These are phyloP conservation scores for Rhadina sibilatrix DNA, from an alignment of 2,113 vertebrate genomes.

Conservation along the genomic window DNA sequence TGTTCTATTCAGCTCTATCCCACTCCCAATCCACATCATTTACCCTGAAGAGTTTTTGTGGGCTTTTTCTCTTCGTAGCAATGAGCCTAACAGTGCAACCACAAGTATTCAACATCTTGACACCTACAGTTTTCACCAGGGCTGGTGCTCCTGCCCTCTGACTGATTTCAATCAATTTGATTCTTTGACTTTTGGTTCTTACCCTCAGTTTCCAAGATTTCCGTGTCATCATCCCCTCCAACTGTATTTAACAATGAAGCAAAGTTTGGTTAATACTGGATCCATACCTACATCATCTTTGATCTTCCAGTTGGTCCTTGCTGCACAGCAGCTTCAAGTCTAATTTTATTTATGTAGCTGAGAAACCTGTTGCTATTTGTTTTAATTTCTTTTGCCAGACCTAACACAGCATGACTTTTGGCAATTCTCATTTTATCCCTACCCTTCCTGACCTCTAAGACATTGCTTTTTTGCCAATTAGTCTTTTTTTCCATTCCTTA, in stretches of 20 bases:
- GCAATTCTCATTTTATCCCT: slow-evolving; percentile 54
- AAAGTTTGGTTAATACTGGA: not conserved
- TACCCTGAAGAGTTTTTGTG: not conserved
- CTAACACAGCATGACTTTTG: slow-evolving; percentile 56
- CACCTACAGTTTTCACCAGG: not conserved
- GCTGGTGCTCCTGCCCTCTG: not conserved
- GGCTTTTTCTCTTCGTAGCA: not conserved
- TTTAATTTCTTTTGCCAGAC: slow-evolving; percentile 61
- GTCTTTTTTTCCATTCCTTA: slow-evolving; percentile 47
- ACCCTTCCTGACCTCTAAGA: slow-evolving; percentile 56
- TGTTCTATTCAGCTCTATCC: not conserved
- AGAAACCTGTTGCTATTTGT: slow-evolving; percentile 66
- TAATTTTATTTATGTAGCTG: slow-evolving; percentile 65
- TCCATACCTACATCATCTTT: slow-evolving; percentile 25
- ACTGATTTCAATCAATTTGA: not conserved
- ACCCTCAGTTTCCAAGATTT: not conserved
- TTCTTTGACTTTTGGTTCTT: not conserved
- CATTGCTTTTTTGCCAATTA: slow-evolving; percentile 21
- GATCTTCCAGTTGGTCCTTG: not conserved
- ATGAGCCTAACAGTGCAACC: not conserved
- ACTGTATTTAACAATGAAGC: not conserved
- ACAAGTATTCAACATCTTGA: not conserved
- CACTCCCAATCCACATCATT: not conserved
- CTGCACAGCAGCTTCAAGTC: slow-evolving; percentile 20
- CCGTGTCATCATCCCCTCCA: not conserved